Evolutionary conservation across 2,113 vertebrate genomes (phyloP).

Genomic region (Xyliphius kryptos): DNA sequence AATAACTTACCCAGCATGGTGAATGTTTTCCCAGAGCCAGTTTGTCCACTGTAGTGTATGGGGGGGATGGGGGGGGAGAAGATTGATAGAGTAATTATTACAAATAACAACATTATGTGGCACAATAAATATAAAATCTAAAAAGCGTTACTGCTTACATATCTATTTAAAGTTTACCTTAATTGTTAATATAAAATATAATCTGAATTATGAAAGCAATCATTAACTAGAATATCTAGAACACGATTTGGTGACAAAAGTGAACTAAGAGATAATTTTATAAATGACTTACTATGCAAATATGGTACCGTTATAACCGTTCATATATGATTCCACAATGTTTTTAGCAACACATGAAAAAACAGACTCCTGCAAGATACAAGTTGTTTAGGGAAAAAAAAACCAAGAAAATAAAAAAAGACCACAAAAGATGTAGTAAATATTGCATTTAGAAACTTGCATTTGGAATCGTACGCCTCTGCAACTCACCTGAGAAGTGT

Average conservation of each 20-base stretch:
- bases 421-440: not conserved
- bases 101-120: no score
- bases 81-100: no score
- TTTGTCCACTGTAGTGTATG: slow-evolving; percentile 76
- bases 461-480: not conserved
- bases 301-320: slow-evolving; percentile 95
- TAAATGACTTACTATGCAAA: slow-evolving; percentile 89
- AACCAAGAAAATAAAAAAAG: no score
- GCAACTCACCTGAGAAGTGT: slow-evolving; percentile 78
- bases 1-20: slow-evolving; percentile 87
- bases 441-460: not conserved
- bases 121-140: no score
- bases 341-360: slow-evolving; percentile 85
- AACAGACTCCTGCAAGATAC: slow-evolving; percentile 74
- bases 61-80: no score
- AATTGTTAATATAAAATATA: no score
- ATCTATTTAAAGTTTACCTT: no score
- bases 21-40: slow-evolving; percentile 94
- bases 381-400: not conserved
- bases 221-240: no score
- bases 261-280: not conserved
- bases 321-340: slow-evolving; percentile 93
- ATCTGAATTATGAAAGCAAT: no score
- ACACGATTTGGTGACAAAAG: no score
- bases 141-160: no score